Conservation (phyloP, 2,888 invertebrate species). For the Drosophila mercatorum region DNA sequence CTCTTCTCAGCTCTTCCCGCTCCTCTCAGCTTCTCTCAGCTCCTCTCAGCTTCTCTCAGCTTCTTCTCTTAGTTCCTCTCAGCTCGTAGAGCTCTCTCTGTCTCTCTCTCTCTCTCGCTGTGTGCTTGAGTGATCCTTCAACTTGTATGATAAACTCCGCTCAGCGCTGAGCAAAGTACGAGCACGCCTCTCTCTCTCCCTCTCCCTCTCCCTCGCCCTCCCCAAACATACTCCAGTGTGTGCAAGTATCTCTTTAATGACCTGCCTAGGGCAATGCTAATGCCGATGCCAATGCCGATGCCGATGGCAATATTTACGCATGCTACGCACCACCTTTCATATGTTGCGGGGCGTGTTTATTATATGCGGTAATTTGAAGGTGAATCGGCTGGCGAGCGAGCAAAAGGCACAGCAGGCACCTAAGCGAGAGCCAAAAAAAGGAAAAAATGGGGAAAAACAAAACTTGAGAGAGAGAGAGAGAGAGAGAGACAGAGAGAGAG, state of each 20-base stretch:
- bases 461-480: not conserved
- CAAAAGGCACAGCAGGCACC: constrained; percentile 30
- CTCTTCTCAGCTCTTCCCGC: no score
- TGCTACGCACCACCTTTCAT: constrained; percentile 62
- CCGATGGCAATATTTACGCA: constrained; percentile 43
- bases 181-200: no score
- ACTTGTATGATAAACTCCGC: no score
- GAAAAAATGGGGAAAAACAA: constrained; percentile 2
- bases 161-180: constrained; percentile 6
- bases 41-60: no score
- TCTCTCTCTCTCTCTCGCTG: no score
- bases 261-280: constrained; percentile 12
- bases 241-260: constrained; percentile 39
- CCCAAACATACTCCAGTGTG: no score
- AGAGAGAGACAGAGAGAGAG: constrained; percentile 12
- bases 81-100: no score
- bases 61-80: no score
- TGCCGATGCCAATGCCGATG: constrained; percentile 23
- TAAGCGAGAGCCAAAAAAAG: not conserved
- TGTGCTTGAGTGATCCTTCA: no score
- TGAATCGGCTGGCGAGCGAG: constrained; percentile 27
- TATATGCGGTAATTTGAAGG: constrained; percentile 46
- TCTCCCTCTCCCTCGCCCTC: no score
- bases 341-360: constrained; percentile 63
- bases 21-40: no score